These are phyloP conservation scores for Lithophane socia DNA, from an alignment of 2,888 invertebrate species.

Conservation along the genomic window DNA sequence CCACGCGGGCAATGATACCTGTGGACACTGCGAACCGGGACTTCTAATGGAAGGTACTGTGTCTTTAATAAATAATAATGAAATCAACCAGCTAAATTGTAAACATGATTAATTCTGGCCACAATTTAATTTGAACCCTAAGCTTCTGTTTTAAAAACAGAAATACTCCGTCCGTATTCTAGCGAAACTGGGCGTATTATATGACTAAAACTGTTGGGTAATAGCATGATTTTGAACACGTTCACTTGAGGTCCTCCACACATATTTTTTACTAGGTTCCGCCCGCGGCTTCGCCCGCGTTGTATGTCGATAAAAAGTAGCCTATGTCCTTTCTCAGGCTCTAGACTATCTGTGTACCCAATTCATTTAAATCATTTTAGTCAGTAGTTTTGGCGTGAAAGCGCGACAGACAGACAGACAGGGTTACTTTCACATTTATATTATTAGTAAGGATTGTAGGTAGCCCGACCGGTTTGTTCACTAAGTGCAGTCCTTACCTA, in stretches of 20 bases:
- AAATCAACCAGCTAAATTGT: neutral
- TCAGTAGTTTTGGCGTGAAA: too few species aligned
- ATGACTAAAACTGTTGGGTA: neutral
- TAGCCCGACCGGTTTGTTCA: neutral
- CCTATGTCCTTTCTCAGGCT: too few species aligned
- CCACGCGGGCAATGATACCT: conserved; percentile 96
- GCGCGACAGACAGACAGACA: too few species aligned
- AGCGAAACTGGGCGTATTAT: neutral
- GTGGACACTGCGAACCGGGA: conserved; percentile 98
- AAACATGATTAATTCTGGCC: neutral
- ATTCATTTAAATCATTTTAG: too few species aligned
- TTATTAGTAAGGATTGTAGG: too few species aligned
- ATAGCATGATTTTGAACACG: neutral
- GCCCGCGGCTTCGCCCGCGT: too few species aligned
- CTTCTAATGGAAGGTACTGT: conserved; percentile 90
- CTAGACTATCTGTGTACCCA: too few species aligned
- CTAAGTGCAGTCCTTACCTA: neutral
- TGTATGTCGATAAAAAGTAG: too few species aligned
- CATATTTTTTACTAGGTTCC: too few species aligned
- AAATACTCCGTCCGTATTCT: neutral
- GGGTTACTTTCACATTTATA: too few species aligned
- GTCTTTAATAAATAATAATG: neutral
- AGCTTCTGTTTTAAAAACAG: neutral
- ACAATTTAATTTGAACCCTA: neutral
- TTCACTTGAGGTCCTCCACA: neutral